Evolutionary conservation across 2,113 vertebrate genomes (phyloP).

Genomic region (Etheostoma cragini): DNA sequence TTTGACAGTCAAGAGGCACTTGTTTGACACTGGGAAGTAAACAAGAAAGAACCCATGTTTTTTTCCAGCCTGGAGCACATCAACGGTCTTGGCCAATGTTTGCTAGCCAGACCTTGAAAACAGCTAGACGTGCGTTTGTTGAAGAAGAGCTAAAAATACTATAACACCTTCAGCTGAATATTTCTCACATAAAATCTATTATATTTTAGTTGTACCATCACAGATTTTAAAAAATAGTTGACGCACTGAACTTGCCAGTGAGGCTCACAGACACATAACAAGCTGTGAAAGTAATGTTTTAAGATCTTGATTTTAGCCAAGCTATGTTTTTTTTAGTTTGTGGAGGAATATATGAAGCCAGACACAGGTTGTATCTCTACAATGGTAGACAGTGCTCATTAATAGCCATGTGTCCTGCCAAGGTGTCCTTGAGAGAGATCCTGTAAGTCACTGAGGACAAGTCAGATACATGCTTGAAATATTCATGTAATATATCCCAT

Average conservation of each 20-base stretch:
- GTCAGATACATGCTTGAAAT: constrained; percentile 62
- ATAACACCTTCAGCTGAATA: constrained; percentile 1
- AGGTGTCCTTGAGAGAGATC: constrained; percentile 55
- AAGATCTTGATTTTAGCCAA: not conserved
- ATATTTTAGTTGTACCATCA: not conserved
- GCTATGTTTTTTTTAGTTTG: constrained; percentile 4
- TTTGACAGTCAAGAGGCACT: constrained; percentile 77
- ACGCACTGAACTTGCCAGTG: not conserved
- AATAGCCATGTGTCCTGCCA: constrained; percentile 41
- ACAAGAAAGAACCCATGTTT: constrained; percentile 70
- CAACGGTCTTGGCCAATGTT: constrained; percentile 58
- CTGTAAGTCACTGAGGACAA: constrained; percentile 54
- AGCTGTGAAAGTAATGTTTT: not conserved
- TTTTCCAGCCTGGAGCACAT: constrained; percentile 73
- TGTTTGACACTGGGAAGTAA: constrained; percentile 84
- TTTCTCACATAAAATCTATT: not conserved
- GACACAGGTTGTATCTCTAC: constrained; percentile 6
- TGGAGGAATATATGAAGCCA: constrained; percentile 7
- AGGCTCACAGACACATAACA: not conserved
- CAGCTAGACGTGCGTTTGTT: constrained; percentile 16
- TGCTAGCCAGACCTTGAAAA: constrained; percentile 57
- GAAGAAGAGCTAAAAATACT: constrained; percentile 5
- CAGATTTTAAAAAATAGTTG: not conserved
- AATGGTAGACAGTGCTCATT: constrained; percentile 45
- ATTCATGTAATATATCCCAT: constrained; percentile 57